These are phyloP conservation scores for Margarornis squamiger DNA, from an alignment of 2,797 vertebrate genomes.

Conservation along the genomic window DNA sequence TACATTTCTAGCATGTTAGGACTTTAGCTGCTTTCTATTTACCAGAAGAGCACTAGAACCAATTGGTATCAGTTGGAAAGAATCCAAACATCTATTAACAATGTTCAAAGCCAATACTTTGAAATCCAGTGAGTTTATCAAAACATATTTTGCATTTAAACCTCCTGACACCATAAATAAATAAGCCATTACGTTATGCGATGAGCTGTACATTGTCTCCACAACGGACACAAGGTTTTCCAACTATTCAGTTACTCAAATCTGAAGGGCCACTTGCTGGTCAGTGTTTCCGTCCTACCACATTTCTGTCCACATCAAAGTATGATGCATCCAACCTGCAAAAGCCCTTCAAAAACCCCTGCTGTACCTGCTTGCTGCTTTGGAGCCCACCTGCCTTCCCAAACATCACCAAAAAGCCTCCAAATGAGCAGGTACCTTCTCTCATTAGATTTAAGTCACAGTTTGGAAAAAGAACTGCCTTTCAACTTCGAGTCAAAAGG, in stretches of 20 bases:
- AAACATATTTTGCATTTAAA: constrained; percentile 26
- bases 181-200: background rate
- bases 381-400: background rate
- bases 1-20: background rate
- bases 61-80: background rate
- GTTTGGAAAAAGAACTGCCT: background rate
- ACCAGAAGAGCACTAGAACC: background rate
- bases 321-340: background rate
- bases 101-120: background rate
- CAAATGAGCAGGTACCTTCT: background rate
- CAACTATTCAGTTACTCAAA: background rate
- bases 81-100: background rate
- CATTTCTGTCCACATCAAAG: background rate
- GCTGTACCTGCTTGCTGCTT: background rate
- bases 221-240: background rate
- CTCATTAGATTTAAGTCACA: background rate
- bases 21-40: background rate
- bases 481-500: background rate
- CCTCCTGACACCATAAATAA: background rate
- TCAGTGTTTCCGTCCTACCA: background rate
- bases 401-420: background rate
- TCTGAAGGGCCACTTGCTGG: background rate
- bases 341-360: background rate
- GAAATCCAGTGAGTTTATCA: constrained; percentile 21
- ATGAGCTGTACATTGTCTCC: background rate